Evolutionary conservation across 1,140 invertebrate genomes (phyloP), one percentile per base, ranked within the genome.

Genomic region (Penaeus indicus): DNA sequence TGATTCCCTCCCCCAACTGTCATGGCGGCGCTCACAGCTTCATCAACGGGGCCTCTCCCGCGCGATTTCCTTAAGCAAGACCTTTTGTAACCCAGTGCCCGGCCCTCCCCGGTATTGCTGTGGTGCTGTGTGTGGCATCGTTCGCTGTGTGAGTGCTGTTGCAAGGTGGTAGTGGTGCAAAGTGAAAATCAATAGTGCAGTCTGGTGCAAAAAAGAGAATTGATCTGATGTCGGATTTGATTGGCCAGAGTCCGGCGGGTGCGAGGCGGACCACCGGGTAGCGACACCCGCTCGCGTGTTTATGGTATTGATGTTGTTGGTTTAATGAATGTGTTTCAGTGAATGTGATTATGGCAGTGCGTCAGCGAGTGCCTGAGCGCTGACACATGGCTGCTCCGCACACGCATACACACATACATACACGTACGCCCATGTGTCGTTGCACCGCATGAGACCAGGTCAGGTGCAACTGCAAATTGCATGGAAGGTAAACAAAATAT

Each of bases 61-160:
- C 80, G 86, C 72, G 72, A 88, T 88, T 88, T 88, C 86, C 86
- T 88, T 88, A 88, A 88, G 86, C 86, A 88, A 88, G 86, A 75
- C 80, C 80, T 88, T 83, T 82, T 83, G 80, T 82, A 88, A 88
- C 86, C 80, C 86, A 83, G 86, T 88, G 79, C 77, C 79, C 54
- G 80, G 86, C 72, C 42, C 72, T 75, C 64, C 86, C 67, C 72
- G 86, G 86, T 88, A 38, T 75, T 75, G 42, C 72, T 32, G 72
- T 38, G 64, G 47, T 83, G 86, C 61, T 75, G 86, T 83, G 27
- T 27, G 86, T 88, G 62, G 79, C 75, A 67, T 19, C 67, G 32
- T 47, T 75, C 67, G 64, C 69, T 72, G 77, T 87, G 86, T 82
- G 62, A 22, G 25, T 72, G 84, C 42, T 61, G 84, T 85, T 77